phyloP scores from a whole-genome alignment of 2,888 invertebrate species.

The Chloroclysta siterata region DNA sequence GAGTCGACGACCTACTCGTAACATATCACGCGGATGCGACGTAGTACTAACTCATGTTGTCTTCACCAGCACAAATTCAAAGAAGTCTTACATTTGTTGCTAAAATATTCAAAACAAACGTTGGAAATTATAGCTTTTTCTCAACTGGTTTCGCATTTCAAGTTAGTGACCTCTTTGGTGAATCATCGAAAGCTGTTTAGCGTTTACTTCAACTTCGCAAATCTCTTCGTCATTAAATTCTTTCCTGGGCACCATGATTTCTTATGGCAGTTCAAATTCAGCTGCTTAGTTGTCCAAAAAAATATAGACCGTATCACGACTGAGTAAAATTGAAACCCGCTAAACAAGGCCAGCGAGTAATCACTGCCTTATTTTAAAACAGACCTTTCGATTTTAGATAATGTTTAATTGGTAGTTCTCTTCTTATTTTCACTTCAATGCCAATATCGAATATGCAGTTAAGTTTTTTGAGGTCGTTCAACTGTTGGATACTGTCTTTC shows the following conservation, averaged over 20 bases:
- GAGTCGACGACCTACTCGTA: constrained; percentile 24
- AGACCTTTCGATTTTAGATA: constrained; percentile 39
- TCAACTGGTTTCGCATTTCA: constrained; percentile 66
- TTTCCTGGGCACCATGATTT: constrained; percentile 32
- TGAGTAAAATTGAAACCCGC: not conserved
- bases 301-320: not conserved
- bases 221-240: constrained; percentile 33
- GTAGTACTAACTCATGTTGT: constrained; percentile 16
- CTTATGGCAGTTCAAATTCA: not conserved
- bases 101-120: constrained; percentile 49
- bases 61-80: constrained; percentile 43
- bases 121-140: constrained; percentile 61
- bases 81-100: constrained; percentile 57
- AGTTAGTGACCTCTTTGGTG: constrained; percentile 68
- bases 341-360: too few relatives aligned
- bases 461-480: constrained; percentile 38
- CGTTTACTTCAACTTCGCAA: constrained; percentile 60
- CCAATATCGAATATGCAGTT: constrained; percentile 33
- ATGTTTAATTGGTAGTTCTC: constrained; percentile 21
- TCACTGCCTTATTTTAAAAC: too few relatives aligned
- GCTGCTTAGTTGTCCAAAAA: not conserved
- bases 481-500: constrained; percentile 25
- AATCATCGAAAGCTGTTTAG: constrained; percentile 53
- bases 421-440: constrained; percentile 30
- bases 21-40: constrained; percentile 13